Evolutionary conservation across 2,113 vertebrate species (phyloP), one percentile per base, ranked within the genome.

Genomic region (Hiodon alosoides): DNA sequence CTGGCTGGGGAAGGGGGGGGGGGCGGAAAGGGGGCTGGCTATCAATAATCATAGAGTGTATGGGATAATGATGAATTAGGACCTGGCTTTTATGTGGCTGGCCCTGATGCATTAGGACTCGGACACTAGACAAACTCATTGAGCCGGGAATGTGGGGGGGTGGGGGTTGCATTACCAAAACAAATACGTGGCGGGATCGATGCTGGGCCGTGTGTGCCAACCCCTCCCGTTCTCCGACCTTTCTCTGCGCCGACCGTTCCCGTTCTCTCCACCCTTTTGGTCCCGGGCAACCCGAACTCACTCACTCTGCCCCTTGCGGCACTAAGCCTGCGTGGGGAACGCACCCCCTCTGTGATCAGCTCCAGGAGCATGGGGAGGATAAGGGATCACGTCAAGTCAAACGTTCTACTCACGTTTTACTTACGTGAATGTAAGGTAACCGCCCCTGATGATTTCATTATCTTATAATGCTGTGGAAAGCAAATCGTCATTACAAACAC

Each of bases 51-150:
- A 92, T 74, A 84, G 90, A 92, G 89, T 82, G 85, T 87, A 85
- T 72, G 81, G 46, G 83, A 89, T 82, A 86, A 89, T 92, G 93
- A 95, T 91, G 90, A 92, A 94, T 94, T 92, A 92, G 90, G 81
- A 72, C 76, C 90, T 71, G 86, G 82, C 84, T 80, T 62, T 62
- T 71, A 75, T 13, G 86, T 17, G 61, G 17, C 81, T 71, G 81
- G 74, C 74, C 83, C 87, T 88, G 82, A 84, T 79, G 77, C 85
- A 83, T 76, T 78, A 74, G 47, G 0, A 74, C 66, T 89, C 86
- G 86, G 85, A 77, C 84, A 79, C 76, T 68, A 17, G 83, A 85
- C 79, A 73, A 86, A 86, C 82, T 61, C 81, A 90, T 86, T 52
- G 77, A 91, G 85, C 86, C 65, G 73, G 74, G 17, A 51, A 81